These are phyloP conservation scores for Andrena trimmerana DNA, from an alignment of 2,888 invertebrate species.

Conservation along the genomic window DNA sequence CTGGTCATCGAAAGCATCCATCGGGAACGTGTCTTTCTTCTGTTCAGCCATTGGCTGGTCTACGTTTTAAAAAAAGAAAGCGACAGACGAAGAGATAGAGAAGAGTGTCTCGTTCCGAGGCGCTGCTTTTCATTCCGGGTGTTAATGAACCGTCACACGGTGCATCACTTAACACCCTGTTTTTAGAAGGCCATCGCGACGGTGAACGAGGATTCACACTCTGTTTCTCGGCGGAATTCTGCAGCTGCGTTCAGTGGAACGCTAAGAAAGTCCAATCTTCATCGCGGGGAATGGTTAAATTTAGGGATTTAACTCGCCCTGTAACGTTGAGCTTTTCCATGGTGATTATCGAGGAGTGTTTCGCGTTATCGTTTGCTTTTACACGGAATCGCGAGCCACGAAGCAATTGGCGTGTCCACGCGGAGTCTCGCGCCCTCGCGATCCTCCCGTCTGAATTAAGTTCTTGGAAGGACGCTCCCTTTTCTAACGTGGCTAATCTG, in stretches of 20 bases:
- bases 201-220: neutral
- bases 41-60: constrained; percentile 38
- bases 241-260: neutral
- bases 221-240: neutral
- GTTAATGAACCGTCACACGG: constrained; percentile 80
- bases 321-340: neutral
- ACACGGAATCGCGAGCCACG: constrained; percentile 16
- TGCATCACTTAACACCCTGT: constrained; percentile 76
- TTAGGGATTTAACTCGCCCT: neutral
- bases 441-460: constrained; percentile 29
- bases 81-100: constrained; percentile 1
- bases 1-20: constrained; percentile 45
- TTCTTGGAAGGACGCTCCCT: constrained; percentile 32
- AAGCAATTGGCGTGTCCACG: constrained; percentile 2
- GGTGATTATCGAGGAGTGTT: neutral
- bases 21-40: constrained; percentile 53
- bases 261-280: neutral
- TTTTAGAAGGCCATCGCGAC: constrained; percentile 57
- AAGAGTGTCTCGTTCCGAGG: neutral
- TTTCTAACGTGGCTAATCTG: constrained; percentile 39
- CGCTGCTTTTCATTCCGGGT: constrained; percentile 52
- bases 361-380: neutral
- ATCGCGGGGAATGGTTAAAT: neutral
- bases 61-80: constrained; percentile 13
- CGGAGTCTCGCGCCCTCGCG: neutral